Percentiles rank a stretch among this genome's conserved stretches.
phyloP scores from a whole-genome alignment of 2,797 vertebrate species.

The Hylomyscus alleni region DNA sequence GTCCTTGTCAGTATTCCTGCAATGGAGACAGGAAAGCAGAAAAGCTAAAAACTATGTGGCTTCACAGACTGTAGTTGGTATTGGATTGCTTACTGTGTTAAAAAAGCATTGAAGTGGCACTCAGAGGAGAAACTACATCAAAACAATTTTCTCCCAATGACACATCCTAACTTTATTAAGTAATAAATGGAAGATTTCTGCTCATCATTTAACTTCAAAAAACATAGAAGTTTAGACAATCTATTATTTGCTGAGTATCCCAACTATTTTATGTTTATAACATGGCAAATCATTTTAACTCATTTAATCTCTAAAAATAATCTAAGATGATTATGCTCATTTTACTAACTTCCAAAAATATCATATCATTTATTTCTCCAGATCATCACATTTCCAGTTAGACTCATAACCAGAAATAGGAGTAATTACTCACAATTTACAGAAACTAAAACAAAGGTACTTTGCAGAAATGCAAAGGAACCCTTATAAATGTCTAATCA shows the following conservation, averaged over 20 bases:
- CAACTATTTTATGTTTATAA: background rate
- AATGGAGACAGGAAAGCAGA: background rate
- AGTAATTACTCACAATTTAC: slow-evolving; percentile 14
- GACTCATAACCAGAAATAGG: background rate
- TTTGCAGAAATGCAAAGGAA: background rate
- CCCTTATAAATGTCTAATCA: slow-evolving; percentile 11
- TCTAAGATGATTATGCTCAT: background rate
- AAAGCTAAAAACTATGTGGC: background rate
- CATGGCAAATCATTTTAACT: background rate
- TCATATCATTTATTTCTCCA: background rate
- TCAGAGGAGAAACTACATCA: background rate
- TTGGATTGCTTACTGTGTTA: background rate
- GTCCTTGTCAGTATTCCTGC: background rate
- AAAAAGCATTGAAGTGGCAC: background rate
- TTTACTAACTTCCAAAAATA: background rate
- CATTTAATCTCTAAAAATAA: slow-evolving; percentile 27
- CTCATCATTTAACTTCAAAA: background rate
- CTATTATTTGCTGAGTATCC: background rate
- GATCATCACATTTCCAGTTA: background rate
- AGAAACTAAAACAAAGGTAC: background rate
- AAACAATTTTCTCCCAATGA: background rate
- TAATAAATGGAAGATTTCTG: background rate
- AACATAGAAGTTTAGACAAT: background rate
- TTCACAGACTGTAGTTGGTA: background rate
- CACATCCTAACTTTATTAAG: background rate